A percentile compares a stretch with the other conserved stretches of the same genome.
These are phyloP conservation scores for Chloromyia formosa DNA, from an alignment of 2,888 invertebrate species.

Conservation along the genomic window DNA sequence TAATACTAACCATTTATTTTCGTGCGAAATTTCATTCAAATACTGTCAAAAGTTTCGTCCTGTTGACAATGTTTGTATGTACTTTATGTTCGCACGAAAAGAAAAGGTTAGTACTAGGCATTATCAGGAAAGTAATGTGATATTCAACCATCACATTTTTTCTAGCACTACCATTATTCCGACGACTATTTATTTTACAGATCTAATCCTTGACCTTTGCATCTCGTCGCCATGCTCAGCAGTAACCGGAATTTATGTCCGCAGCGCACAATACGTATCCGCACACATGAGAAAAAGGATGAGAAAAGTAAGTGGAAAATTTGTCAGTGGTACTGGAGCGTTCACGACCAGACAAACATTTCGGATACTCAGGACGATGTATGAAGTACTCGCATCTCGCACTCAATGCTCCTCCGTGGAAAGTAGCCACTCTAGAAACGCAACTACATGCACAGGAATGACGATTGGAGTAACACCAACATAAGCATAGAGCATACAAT, in stretches of 20 bases:
- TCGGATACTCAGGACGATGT: not conserved
- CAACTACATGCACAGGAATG: too few relatives aligned
- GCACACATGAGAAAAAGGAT: not conserved
- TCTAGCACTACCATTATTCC: not conserved
- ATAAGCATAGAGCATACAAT: not conserved
- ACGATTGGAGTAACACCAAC: not conserved
- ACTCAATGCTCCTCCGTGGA: too few relatives aligned
- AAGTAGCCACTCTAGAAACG: too few relatives aligned
- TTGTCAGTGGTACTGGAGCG: not conserved
- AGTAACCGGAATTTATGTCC: not conserved
- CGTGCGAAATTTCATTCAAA: too few relatives aligned
- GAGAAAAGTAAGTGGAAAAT: not conserved
- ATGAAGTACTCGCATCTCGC: too few relatives aligned
- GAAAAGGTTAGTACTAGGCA: too few relatives aligned
- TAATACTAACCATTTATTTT: too few relatives aligned
- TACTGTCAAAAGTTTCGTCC: too few relatives aligned
- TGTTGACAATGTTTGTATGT: too few relatives aligned
- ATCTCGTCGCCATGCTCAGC: not conserved
- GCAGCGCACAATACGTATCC: not conserved
- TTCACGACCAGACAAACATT: not conserved
- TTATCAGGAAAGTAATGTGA: too few relatives aligned
- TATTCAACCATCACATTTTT: not conserved
- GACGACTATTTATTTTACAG: not conserved
- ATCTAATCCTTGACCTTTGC: slow-evolving; percentile 26
- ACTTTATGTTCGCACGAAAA: too few relatives aligned